Evolutionary conservation across 2,113 vertebrate genomes (phyloP).

Genomic region (Platysteira castanea): DNA sequence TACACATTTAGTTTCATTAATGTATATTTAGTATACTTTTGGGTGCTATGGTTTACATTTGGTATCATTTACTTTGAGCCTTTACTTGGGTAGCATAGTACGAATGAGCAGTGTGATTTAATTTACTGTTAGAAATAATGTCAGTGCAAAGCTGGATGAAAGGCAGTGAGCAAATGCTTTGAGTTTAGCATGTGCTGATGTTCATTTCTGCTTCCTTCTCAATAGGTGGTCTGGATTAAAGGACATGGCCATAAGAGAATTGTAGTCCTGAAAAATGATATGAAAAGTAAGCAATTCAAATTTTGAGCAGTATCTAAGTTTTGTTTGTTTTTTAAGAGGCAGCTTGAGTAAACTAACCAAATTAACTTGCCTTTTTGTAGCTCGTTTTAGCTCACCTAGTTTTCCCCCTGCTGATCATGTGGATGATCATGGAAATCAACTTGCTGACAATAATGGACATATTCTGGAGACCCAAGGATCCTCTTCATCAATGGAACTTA

Average conservation of each 20-base stretch:
- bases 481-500: slow-evolving; percentile 21
- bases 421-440: slow-evolving; percentile 47
- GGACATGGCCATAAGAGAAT: slow-evolving; percentile 98
- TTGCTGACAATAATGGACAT: neutral
- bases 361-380: slow-evolving; percentile 35
- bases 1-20: neutral
- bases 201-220: neutral
- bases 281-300: slow-evolving; percentile 84
- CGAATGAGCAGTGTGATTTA: neutral
- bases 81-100: neutral
- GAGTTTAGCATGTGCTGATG: neutral
- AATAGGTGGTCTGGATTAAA: slow-evolving; percentile 97
- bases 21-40: neutral
- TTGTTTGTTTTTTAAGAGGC: neutral
- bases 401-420: slow-evolving; percentile 53
- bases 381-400: slow-evolving; percentile 66
- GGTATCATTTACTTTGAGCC: neutral
- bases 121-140: neutral
- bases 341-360: neutral
- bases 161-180: neutral
- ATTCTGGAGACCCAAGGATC: slow-evolving; percentile 21
- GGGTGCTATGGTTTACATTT: neutral
- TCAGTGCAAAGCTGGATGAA: neutral
- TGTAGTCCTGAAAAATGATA: slow-evolving; percentile 96
- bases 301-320: neutral